Evolutionary conservation across 37 sponge, comb jelly and placozoan genomes (phyloP), one percentile per base, ranked within the genome.

Genomic region (Eunapius fragilis): DNA sequence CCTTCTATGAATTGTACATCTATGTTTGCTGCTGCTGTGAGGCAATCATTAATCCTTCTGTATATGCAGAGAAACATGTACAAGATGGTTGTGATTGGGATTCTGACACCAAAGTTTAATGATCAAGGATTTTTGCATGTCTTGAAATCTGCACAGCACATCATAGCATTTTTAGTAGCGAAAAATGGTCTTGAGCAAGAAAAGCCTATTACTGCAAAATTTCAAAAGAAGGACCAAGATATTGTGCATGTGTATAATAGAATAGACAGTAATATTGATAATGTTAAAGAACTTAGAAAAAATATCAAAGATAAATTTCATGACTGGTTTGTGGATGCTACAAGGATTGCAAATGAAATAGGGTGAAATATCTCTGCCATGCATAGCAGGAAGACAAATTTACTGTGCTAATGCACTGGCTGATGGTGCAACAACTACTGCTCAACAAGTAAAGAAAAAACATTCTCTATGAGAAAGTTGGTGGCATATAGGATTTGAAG

Each of bases 191-290:
- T 85, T 26, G 82, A 70, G 72, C 75, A 89, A 86, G 81, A 71
- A 3, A 79, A 85, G 71, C 31, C 77, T 11, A 70, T 85, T 76
- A 48, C 85, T 79, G 80, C 85, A 49, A 85, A 89, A 69, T 69
- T 89, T 1, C 86, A 89, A 47, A 85, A 85, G 80, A 72, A 85
- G 26, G 78, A 89, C 45, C 85, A 85, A 37, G 85, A 89, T 72
- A 47, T 89, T n/a, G 79, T 27, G 9, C n/a, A 75, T 25, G 85
- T 78, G 17, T 84, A 49, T 34, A 35, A 25, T 23, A 85, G 77
- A 85, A 74, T 85, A 76, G 69, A 84, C 31, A 34, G n/a, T 27
- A 80, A 71, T 32, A 81, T 74, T 25, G 34, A 87, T n/a, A 72
- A 22, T 34, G 78, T 90, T 25, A 89, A 80, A 27, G 30, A 58